Base-by-base conservation (phyloP, 2,113 vertebrate genomes). In the Pithys albifrons region DNA sequence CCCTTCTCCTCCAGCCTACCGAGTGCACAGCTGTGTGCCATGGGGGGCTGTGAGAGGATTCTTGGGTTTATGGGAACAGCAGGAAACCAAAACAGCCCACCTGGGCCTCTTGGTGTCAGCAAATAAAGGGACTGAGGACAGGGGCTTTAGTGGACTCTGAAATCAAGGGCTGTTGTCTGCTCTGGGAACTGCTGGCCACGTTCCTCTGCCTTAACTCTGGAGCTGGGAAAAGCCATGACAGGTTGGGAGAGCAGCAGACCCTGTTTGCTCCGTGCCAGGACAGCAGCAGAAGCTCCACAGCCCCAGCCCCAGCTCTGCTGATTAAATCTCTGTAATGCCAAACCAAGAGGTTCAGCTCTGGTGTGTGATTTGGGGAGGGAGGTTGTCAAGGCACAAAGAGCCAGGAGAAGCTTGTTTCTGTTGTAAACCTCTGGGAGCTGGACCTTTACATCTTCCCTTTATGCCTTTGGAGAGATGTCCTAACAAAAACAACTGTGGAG, bases 201-300 rank as follows among this genome's bases (percentile, higher is more conserved):
- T 91, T 90, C 33, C 28, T 82, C 66, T 84, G 86, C 89, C 96
- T 92, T 81, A 78, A 72, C 57, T 55, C 76, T 55, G 76, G 74
- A 59, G 37, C 3, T 89, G 95, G 94, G 90, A 75, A 90, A 43
- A 89, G 84, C 62, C 11, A 3, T 52, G 66, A 22, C 20, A 54
- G 43, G 25, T 19, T 52, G 74, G 31, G 58, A 61, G 54, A 23
- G 24, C 9, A 2, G 22, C 27, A 61, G 37, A 9, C 88, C 71
- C 66, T 4, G 0, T 46, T 46, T 77, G 93, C 82, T 76, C 67
- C 13, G 41, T 61, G 75, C 75, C 78, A 49, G 83, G 78, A 43
- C n/a, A 52, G 92, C 93, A 86, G 65, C 51, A 8, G 16, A 55
- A 27, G 6, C 15, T 39, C 27, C 25, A 28, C 83, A 57, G 2